These are phyloP conservation scores for human (Homo sapiens) DNA, from an alignment of 2,113 vertebrate genomes.

Conservation along the genomic window GRCh38 chr2:65102001-65102500, in stretches of 20 bases:
- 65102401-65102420: background rate
- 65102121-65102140: background rate
- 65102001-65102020: too few species aligned
- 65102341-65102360: slow-evolving; percentile 26
- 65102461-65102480: slow-evolving; percentile 5
- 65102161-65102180: background rate
- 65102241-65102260: background rate
- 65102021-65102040: too few species aligned
- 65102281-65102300: background rate
- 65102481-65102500: background rate
- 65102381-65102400: background rate
- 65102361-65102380: background rate
- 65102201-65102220: background rate
- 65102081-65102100: background rate
- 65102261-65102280: background rate
- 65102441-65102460: background rate
- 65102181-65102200: background rate
- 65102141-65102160: background rate
- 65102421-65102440: background rate
- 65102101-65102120: background rate
- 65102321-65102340: background rate
- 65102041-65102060: background rate
- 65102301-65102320: background rate
- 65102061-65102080: background rate
- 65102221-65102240: background rate